These are phyloP conservation scores for Gyps fulvus DNA, from an alignment of 2,113 vertebrate species.

Conservation along the genomic window DNA sequence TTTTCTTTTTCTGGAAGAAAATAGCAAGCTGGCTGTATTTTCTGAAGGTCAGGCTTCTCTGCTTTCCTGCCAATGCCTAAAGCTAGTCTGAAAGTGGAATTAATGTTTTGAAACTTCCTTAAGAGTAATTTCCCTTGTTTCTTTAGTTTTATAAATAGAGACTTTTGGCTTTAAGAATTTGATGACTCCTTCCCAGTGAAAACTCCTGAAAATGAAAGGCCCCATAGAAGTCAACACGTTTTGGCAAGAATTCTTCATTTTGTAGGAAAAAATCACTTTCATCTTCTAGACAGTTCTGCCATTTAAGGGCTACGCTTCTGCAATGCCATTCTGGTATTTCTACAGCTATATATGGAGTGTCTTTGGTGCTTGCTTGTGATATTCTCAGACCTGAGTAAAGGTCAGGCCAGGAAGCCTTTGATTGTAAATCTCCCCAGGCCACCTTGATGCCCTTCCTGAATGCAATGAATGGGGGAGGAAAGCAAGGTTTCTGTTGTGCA, in stretches of 20 bases:
- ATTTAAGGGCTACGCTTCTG: not conserved
- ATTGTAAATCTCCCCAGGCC: constrained; percentile 19
- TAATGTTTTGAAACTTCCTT: not conserved
- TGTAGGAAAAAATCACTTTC: not conserved
- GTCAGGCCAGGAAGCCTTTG: constrained; percentile 49
- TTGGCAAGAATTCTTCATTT: not conserved
- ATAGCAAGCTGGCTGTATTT: not conserved
- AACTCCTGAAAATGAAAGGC: not conserved
- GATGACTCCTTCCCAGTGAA: not conserved
- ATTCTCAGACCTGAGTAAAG: not conserved
- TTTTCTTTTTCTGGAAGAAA: constrained; percentile 1
- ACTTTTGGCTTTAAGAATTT: not conserved
- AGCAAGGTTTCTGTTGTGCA: not conserved
- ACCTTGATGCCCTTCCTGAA: constrained; percentile 48
- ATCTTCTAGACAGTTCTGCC: not conserved
- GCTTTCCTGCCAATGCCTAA: not conserved
- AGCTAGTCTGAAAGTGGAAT: not conserved
- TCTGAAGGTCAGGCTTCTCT: not conserved
- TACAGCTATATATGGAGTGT: constrained; percentile 36
- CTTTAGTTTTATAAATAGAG: not conserved
- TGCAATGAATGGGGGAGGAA: not conserved
- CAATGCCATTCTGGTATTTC: not conserved
- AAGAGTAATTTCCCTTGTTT: not conserved
- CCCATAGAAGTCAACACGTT: not conserved
- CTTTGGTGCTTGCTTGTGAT: not conserved